Percentiles rank a stretch among this genome's conserved stretches.
These are phyloP conservation scores for Drosophila quinaria DNA, from an alignment of 2,888 invertebrate species.

Conservation along the genomic window DNA sequence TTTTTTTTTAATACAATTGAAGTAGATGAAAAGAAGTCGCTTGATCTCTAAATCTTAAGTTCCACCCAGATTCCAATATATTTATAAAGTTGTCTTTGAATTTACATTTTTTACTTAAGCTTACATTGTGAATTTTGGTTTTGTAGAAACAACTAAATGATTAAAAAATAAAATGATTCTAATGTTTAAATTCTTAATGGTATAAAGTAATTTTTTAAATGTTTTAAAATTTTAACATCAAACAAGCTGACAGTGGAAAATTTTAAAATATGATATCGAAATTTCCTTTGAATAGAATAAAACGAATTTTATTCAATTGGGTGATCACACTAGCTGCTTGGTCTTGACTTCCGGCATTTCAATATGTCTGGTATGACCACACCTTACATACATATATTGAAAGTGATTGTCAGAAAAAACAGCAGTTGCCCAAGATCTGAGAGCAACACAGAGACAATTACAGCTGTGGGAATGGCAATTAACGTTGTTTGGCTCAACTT, in stretches of 20 bases:
- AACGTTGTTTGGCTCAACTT: conserved; percentile 30
- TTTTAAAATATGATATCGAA: not conserved
- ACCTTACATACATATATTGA: conserved; percentile 45
- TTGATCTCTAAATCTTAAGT: no score
- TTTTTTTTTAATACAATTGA: no score
- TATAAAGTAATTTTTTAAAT: not conserved
- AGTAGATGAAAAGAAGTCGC: no score
- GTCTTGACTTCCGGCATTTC: conserved; percentile 61
- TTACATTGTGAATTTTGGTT: no score
- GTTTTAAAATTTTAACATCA: not conserved
- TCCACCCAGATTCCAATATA: no score
- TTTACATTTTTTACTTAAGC: no score
- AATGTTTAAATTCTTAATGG: no score
- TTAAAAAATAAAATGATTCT: not conserved
- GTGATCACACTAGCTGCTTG: conserved; percentile 1
- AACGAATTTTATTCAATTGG: not conserved
- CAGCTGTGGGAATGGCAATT: conserved; percentile 57
- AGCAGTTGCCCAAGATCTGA: conserved; percentile 36
- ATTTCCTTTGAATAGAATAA: not conserved
- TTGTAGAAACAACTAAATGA: not conserved
- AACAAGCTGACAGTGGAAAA: not conserved
- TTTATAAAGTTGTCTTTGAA: no score
- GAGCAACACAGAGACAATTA: conserved; percentile 28
- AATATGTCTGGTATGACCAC: conserved; percentile 43
- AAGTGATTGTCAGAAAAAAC: conserved; percentile 58